Evolutionary conservation across 1,140 invertebrate species (phyloP).

Genomic region (Leptinotarsa lineolata): DNA sequence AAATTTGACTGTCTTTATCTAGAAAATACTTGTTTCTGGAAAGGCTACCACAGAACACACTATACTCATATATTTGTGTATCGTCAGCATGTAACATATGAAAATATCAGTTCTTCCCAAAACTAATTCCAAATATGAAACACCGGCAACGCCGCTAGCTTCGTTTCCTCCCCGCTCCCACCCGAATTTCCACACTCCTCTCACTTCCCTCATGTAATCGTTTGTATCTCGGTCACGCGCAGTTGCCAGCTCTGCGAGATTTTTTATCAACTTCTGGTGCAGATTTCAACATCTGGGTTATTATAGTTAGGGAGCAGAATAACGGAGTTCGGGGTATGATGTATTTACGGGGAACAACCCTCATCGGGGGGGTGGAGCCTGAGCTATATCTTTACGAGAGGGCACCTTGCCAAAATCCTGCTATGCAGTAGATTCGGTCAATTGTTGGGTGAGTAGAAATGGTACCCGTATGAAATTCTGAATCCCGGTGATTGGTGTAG

Average conservation of each 20-base stretch:
- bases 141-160: neutral
- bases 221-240: slow-evolving; percentile 16
- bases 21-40: too few species aligned
- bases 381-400: neutral
- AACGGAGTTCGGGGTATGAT: neutral
- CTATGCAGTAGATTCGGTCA: neutral
- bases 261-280: neutral
- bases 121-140: too few species aligned
- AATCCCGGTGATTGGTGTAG: too few species aligned
- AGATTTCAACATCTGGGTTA: slow-evolving; percentile 6
- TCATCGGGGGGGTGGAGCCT: neutral
- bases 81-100: too few species aligned
- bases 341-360: neutral
- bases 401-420: neutral
- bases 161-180: neutral
- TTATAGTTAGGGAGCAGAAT: neutral
- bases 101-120: too few species aligned
- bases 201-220: neutral
- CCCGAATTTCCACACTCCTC: neutral
- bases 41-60: too few species aligned
- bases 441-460: too few species aligned
- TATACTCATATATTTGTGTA: too few species aligned
- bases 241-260: slow-evolving; percentile 42
- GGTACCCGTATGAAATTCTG: too few species aligned
- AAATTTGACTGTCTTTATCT: too few species aligned